Base-by-base conservation (phyloP, 2,797 vertebrate genomes). In the Champsocephalus gunnari region DNA sequence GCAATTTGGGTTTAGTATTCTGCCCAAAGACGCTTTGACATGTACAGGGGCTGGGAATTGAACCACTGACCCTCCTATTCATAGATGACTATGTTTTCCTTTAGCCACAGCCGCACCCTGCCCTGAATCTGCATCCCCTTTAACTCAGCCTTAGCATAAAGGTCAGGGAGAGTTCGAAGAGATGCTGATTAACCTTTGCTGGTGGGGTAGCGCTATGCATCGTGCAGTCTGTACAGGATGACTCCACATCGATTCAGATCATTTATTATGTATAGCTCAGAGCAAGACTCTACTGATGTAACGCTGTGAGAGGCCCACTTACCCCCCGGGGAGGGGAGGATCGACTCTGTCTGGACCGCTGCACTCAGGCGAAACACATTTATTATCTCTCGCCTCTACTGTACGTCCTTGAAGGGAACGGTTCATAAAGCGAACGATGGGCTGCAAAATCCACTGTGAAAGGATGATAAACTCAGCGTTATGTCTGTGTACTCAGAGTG, bases 371-470 rank as follows among this genome's bases (percentile, higher is more conserved):
- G 7, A 14, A 56, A 80, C 84, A 81, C 77, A 71, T 88, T 84
- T 71, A 64, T 80, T 12, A 59, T 65, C 73, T 51, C 47, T 51
- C 47, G 48, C 41, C 67, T 71, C 45, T 16, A 58, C 80, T 77
- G 32, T 34, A 24, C 68, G 81, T 82, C 83, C 83, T 86, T 17
- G 45, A n/a, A 58, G 62, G 48, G 66, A 82, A 81, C 8, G 72
- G 54, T 62, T 80, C 89, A 84, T 91, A 71, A 90, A 87, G 76
- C 77, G 5, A 71, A 85, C 11, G 34, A 91, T 87, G 76, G 79
- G 47, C 49, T 79, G 82, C 60, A 82, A 88, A 83, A 91, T 84
- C 66, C 44, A 41, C 62, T 73, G 6, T 47, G n/a, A 79, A 71
- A 80, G 19, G 64, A 72, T 76, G 82, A 88, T 80, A 70, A 80